Evolutionary conservation across 2,113 vertebrate genomes (phyloP).

Genomic region (Ascaphus truei): DNA sequence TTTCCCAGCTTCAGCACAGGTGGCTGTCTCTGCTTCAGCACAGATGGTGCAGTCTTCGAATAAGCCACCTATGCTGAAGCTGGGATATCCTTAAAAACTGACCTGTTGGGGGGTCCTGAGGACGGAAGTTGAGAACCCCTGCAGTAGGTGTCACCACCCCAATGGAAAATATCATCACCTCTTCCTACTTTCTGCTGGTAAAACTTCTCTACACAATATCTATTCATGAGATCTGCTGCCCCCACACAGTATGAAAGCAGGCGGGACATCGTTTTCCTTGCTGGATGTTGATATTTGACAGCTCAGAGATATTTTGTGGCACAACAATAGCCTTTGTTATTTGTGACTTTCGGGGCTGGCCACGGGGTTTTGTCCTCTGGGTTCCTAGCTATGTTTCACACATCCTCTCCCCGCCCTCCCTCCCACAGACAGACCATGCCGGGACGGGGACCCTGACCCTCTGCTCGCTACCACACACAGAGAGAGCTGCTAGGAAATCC

Average conservation of each 20-base stretch:
- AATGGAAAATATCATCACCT: conserved; percentile 19
- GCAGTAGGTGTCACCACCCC: not conserved
- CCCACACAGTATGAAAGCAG: not conserved
- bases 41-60: no score
- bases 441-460: conserved; percentile 17
- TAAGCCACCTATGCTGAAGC: no score
- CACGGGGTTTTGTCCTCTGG: conserved; percentile 20
- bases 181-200: conserved; percentile 14
- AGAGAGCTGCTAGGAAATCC: not conserved
- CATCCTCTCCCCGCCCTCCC: conserved; percentile 10
- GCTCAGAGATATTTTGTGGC: conserved; percentile 12
- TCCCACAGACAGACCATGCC: conserved; percentile 12
- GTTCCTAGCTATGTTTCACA: conserved; percentile 6
- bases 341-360: not conserved
- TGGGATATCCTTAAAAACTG: no score
- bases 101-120: no score
- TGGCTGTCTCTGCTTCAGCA: no score
- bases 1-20: no score
- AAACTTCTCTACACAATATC: conserved; percentile 9
- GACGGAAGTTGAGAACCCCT: no score
- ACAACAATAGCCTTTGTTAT: conserved; percentile 28
- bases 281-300: conserved; percentile 29
- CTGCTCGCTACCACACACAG: not conserved
- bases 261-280: conserved; percentile 10
- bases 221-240: not conserved